Percentiles rank a stretch among this genome's conserved stretches.
phyloP scores from a whole-genome alignment of 2,797 vertebrate species.

The Eleutherodactylus coqui region DNA sequence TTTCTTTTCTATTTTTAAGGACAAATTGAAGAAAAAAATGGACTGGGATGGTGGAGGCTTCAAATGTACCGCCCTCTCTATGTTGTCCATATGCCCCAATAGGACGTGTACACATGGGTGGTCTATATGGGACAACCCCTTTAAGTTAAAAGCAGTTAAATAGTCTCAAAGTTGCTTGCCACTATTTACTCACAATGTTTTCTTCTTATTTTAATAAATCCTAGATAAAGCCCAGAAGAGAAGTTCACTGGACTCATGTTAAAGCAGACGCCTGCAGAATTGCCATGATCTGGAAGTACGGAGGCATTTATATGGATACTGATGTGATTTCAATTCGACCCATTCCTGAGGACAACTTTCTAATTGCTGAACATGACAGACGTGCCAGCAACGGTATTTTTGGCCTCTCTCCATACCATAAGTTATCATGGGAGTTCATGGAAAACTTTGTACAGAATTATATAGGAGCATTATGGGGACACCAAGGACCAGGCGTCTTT shows the following conservation, averaged over 20 bases:
- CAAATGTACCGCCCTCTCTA: no score
- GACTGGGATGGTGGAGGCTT: no score
- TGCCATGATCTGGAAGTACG: slow-evolving; percentile 77
- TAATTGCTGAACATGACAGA: not conserved
- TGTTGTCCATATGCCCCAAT: no score
- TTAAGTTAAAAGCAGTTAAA: no score
- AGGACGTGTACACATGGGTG: no score
- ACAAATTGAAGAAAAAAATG: no score
- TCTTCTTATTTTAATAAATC: no score
- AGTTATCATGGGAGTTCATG: not conserved
- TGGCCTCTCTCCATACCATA: slow-evolving; percentile 27
- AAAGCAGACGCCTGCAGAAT: slow-evolving; percentile 75
- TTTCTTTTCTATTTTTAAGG: no score
- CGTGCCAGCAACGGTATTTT: slow-evolving; percentile 18
- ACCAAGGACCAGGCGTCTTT: slow-evolving; percentile 42
- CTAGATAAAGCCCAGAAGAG: not conserved
- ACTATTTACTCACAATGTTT: no score
- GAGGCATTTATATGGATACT: slow-evolving; percentile 69
- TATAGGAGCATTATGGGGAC: slow-evolving; percentile 27
- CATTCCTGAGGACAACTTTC: slow-evolving; percentile 59
- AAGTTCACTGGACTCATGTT: slow-evolving; percentile 70
- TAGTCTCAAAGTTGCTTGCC: no score
- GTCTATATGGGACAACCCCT: no score
- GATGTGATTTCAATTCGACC: slow-evolving; percentile 74
- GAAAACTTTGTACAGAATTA: slow-evolving; percentile 39